phyloP scores from a whole-genome alignment of 2,113 vertebrate species.

The Proteles cristata region DNA sequence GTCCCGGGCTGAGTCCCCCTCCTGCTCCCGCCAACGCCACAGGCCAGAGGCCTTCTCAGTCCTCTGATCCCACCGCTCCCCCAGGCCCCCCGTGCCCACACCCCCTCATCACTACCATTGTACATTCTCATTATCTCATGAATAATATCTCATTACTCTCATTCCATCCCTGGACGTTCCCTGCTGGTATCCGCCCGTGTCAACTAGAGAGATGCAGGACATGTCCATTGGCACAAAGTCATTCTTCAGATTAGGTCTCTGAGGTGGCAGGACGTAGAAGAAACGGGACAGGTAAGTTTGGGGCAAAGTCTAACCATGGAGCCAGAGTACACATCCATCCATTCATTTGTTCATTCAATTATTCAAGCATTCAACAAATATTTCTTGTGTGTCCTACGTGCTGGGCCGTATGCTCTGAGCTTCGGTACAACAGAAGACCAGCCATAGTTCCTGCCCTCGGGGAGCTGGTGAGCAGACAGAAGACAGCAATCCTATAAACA shows the following conservation, averaged over 20 bases:
- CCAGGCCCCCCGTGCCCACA: not conserved
- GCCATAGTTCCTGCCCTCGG: not conserved
- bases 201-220: not conserved
- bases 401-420: not conserved
- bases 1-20: not conserved
- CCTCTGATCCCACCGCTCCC: not conserved
- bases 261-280: not conserved
- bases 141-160: too few relatives aligned
- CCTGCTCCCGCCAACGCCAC: accelerated
- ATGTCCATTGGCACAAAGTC: not conserved
- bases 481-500: not conserved
- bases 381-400: accelerated
- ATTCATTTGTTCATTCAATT: not conserved
- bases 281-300: not conserved
- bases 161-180: not conserved
- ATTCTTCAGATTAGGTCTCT: not conserved
- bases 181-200: not conserved
- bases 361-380: not conserved
- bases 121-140: not conserved
- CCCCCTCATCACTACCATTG: not conserved
- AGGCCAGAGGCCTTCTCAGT: not conserved
- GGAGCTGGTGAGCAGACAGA: not conserved
- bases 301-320: not conserved
- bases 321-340: not conserved
- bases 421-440: not conserved